Conservation (phyloP, 1,140 invertebrate species). For the Cephus cinctus region DNA sequence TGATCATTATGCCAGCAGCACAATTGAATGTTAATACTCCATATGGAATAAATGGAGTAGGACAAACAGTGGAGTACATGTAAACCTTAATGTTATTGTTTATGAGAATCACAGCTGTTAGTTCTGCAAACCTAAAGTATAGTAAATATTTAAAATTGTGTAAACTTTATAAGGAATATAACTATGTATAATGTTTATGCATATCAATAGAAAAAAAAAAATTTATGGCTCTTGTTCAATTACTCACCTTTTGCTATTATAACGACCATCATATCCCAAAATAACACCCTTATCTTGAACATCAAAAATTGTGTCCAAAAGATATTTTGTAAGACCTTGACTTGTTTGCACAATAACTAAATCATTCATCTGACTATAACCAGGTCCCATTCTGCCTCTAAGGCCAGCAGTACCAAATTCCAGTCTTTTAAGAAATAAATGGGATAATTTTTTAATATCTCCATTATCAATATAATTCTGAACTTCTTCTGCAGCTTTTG, state of each 20-base stretch:
- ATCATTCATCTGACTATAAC: constrained; percentile 95
- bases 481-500: constrained; percentile 55
- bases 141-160: background rate
- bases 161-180: background rate
- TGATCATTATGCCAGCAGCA: constrained; percentile 90
- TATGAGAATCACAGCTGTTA: constrained; percentile 84
- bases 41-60: constrained; percentile 94
- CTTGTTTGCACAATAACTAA: constrained; percentile 95
- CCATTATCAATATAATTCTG: constrained; percentile 51
- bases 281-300: constrained; percentile 72
- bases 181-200: too few relatives aligned
- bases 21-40: constrained; percentile 69
- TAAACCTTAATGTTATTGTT: constrained; percentile 77
- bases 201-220: too few relatives aligned
- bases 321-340: constrained; percentile 86
- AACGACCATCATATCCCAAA: constrained; percentile 92
- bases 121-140: constrained; percentile 80
- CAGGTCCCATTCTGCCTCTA: constrained; percentile 87
- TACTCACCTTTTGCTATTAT: constrained; percentile 84
- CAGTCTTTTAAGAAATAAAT: constrained; percentile 67
- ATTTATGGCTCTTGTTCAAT: background rate
- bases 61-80: constrained; percentile 78
- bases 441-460: constrained; percentile 56
- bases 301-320: constrained; percentile 61
- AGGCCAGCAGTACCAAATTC: constrained; percentile 91